Percentiles rank a stretch among this genome's conserved stretches.
phyloP scores from a whole-genome alignment of 2,797 vertebrate species.

The Ceryle rudis region DNA sequence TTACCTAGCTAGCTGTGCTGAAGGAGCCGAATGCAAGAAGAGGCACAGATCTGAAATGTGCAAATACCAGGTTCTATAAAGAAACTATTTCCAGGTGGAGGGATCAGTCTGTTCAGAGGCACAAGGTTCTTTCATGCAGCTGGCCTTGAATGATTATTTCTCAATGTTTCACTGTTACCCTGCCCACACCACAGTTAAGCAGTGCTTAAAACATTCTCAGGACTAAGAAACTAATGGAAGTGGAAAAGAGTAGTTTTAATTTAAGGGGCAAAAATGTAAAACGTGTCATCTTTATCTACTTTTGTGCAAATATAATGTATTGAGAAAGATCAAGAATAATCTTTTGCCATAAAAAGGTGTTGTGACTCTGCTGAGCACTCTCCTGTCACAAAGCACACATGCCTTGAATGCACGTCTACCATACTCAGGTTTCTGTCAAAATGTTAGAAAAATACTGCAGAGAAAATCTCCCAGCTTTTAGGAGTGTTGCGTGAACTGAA shows the following conservation, averaged over 20 bases:
- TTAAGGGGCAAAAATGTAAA: background rate
- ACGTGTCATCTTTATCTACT: background rate
- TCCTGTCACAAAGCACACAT: background rate
- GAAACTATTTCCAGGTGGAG: background rate
- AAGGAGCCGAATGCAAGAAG: background rate
- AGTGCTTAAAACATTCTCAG: background rate
- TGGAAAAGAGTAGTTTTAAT: background rate
- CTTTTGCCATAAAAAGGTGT: background rate
- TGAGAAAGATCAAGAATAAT: background rate
- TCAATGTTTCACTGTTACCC: background rate
- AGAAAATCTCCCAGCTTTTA: background rate
- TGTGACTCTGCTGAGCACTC: background rate
- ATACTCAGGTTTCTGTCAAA: background rate
- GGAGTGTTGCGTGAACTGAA: background rate
- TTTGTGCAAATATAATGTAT: background rate
- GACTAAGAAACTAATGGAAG: background rate
- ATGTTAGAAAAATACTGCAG: background rate
- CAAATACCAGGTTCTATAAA: background rate
- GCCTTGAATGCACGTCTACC: background rate
- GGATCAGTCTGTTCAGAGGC: background rate
- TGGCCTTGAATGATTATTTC: slow-evolving; percentile 12
- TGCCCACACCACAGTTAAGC: background rate
- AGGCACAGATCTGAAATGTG: background rate
- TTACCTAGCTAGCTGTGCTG: background rate
- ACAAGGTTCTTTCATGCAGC: background rate